A percentile compares a stretch with the other conserved stretches of the same genome.
Evolutionary conservation across 2,113 vertebrate species (phyloP).

Genomic region (Melozone crissalis): DNA sequence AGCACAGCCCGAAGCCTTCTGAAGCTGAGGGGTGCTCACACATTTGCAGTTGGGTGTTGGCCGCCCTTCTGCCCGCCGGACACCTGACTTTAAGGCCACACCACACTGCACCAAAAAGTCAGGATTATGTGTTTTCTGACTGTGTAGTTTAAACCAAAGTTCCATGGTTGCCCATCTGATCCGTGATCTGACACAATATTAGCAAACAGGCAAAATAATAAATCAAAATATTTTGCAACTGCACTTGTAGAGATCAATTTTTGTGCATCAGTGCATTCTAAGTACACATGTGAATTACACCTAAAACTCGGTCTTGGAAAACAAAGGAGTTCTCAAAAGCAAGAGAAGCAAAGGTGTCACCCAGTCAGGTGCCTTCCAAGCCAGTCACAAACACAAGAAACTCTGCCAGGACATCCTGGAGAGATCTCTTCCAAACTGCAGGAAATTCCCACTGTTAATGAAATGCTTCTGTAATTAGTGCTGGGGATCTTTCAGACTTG

Average conservation of each 20-base stretch:
- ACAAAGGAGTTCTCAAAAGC: neutral
- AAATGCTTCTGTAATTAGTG: neutral
- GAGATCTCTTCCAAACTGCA: neutral
- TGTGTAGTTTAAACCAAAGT: too few relatives aligned
- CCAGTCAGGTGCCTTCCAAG: neutral
- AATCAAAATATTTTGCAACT: neutral
- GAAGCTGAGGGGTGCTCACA: too few relatives aligned
- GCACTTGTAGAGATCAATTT: neutral
- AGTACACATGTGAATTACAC: neutral
- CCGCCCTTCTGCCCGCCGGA: too few relatives aligned
- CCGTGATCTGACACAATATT: neutral
- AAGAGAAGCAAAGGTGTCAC: neutral
- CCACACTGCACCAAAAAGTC: too few relatives aligned
- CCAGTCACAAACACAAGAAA: neutral
- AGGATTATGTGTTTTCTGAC: too few relatives aligned
- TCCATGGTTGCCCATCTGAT: neutral
- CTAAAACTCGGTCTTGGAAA: neutral
- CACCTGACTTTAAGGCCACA: too few relatives aligned
- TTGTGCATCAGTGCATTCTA: neutral
- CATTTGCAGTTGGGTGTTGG: too few relatives aligned
- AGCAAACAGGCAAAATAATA: neutral
- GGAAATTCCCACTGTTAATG: neutral
- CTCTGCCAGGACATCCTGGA: neutral
- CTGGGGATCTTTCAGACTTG: neutral
- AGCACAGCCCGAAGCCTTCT: too few relatives aligned